Base-by-base conservation (phyloP, 1,140 invertebrate species). In the Macrostomum lignano region DNA sequence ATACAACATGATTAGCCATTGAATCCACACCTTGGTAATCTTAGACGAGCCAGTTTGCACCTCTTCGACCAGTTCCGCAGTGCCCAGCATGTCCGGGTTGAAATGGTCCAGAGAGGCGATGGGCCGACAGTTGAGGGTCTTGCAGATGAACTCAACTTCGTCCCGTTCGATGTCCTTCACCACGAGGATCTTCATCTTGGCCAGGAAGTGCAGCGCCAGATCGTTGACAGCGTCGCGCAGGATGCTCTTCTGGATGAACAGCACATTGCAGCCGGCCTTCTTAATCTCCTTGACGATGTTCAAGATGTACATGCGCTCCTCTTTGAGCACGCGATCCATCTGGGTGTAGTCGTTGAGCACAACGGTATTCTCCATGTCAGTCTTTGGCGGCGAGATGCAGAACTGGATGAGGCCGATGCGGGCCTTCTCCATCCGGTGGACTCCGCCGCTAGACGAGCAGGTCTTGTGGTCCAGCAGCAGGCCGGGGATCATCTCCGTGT, bases 201-300 rank as follows among this genome's bases (percentile, higher is more conserved):
- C 82, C 40, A 98, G 62, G 58, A 94, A 96, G 53, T 98, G 91
- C 42, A 94, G 65, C 2, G 88, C 86, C 41, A 96, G 60, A 56
- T 98, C 91, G 47, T 72, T 88, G 7, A 96, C 63, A 15, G 91
- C 84, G 69, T 98, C 91, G 43, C 84, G 71, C 21, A 98, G 63
- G 51, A 98, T 94, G 1, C 86, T 94, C 58, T 98, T 98, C 60
- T 98, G 91, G 29, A 98, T 79, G 10, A 98, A 62, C 1, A 98
- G 65, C 19, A 98, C 78, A 62, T 86, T 98, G 55, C 91, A 98
- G 4, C 86, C 86, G 40, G 81, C 65, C 47, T 93, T 93, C 52
- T 98, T 98, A 28, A 98, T 84, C 53, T 94, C 79, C 58, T 98
- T 98, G 0, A 93, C 77, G 49, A 96, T 88, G 45, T 98, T 93